phyloP scores from a whole-genome alignment of 1,140 invertebrate genomes.

The Bombus pascuorum region DNA sequence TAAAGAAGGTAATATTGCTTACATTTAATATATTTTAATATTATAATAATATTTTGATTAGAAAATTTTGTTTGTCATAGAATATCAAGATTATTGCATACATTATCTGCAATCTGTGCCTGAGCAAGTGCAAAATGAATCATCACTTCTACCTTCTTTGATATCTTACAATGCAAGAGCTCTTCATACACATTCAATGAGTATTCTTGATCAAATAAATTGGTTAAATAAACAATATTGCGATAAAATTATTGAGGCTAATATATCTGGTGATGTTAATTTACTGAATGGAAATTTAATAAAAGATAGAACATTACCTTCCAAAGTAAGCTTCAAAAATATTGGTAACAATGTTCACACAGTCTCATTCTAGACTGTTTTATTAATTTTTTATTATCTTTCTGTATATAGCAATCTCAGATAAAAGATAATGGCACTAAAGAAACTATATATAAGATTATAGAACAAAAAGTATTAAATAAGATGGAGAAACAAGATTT shows the following conservation, averaged over 20 bases:
- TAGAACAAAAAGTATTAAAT: conserved; percentile 33
- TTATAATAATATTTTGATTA: background rate
- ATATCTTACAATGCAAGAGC: conserved; percentile 77
- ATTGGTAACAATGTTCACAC: background rate
- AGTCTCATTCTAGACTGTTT: background rate
- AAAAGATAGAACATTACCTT: conserved; percentile 60
- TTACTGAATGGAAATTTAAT: conserved; percentile 61
- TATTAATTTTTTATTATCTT: background rate
- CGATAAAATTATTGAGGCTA: conserved; percentile 48
- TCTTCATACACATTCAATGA: conserved; percentile 63
- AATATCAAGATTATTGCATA: conserved; percentile 81
- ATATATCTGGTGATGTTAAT: conserved; percentile 44
- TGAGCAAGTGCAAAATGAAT: conserved; percentile 79
- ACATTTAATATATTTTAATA: conserved; percentile 7
- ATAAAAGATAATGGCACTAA: conserved; percentile 4
- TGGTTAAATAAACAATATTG: conserved; percentile 73
- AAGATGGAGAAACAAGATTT: conserved; percentile 56
- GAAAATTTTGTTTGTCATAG: conserved; percentile 71
- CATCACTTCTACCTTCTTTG: conserved; percentile 82
- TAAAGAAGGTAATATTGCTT: conserved; percentile 70
- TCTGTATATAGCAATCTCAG: conserved; percentile 54
- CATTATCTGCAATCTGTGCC: conserved; percentile 81
- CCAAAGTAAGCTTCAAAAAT: conserved; percentile 43
- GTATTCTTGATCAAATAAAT: conserved; percentile 75
- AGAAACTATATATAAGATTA: conserved; percentile 12